These are phyloP conservation scores for Hirtodrosophila histrioides DNA, from an alignment of 2,888 invertebrate species.

Conservation along the genomic window DNA sequence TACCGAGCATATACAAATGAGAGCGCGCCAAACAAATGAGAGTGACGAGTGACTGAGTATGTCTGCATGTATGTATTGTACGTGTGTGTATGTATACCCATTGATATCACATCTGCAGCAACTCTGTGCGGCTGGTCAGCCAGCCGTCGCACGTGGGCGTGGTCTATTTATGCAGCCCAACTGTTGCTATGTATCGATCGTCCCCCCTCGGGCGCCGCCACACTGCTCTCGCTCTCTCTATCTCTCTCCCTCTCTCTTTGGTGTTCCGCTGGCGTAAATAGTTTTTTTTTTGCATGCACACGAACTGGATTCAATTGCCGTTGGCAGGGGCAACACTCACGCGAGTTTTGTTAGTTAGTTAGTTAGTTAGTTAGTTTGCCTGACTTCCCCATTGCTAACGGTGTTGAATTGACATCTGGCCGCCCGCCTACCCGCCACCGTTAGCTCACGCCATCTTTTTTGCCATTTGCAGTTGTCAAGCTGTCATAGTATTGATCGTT, in stretches of 20 bases:
- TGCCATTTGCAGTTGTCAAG: slow-evolving; percentile 69
- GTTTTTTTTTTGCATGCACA: slow-evolving; percentile 47
- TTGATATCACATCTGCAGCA: slow-evolving; percentile 23
- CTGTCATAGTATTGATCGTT: slow-evolving; percentile 73
- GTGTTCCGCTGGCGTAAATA: slow-evolving; percentile 25
- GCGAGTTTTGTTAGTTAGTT: slow-evolving; percentile 39
- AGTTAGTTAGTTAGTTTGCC: slow-evolving; percentile 48
- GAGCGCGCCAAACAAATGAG: slow-evolving; percentile 33
- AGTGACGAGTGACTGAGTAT: slow-evolving; percentile 35
- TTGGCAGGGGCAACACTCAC: slow-evolving; percentile 54
- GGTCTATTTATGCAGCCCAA: slow-evolving; percentile 68
- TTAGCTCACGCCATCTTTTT: slow-evolving; percentile 50
- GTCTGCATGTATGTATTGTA: neutral
- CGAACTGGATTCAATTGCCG: slow-evolving; percentile 65
- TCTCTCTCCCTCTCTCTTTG: neutral
- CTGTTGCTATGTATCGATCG: slow-evolving; percentile 57
- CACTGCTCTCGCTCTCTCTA: neutral
- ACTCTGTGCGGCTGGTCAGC: slow-evolving; percentile 40
- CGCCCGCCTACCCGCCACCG: slow-evolving; percentile 2
- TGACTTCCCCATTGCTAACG: slow-evolving; percentile 62
- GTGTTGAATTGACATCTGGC: slow-evolving; percentile 56
- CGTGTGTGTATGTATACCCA: slow-evolving; percentile 3
- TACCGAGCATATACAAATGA: neutral
- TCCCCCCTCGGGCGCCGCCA: slow-evolving; percentile 1
- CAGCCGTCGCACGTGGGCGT: slow-evolving; percentile 62